Percentiles rank a stretch among this genome's conserved stretches.
Evolutionary conservation across 2,797 vertebrate genomes (phyloP).

Genomic region (Darevskia nairensis): DNA sequence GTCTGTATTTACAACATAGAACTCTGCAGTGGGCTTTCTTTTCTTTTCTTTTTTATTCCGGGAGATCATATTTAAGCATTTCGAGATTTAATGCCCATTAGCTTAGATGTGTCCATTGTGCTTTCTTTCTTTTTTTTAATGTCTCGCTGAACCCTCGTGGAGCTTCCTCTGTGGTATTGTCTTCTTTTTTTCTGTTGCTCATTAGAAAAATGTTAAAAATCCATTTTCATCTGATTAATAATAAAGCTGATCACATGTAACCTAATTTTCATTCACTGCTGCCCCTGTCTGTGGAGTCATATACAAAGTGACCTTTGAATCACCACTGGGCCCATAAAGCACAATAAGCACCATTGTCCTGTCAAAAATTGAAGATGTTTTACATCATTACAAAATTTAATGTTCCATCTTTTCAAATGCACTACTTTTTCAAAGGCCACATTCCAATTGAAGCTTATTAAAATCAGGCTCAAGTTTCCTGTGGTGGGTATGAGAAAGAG

Average conservation of each 20-base stretch:
- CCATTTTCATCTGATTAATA: slow-evolving; percentile 99
- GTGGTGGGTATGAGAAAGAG: slow-evolving; percentile 93
- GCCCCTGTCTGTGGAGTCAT: slow-evolving; percentile 95
- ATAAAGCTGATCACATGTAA: slow-evolving; percentile 99
- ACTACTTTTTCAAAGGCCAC: slow-evolving; percentile 95
- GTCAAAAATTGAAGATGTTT: slow-evolving; percentile 95
- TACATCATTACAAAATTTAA: slow-evolving; percentile 97
- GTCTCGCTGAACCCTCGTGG: slow-evolving; percentile 67
- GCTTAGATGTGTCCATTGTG: slow-evolving; percentile 66
- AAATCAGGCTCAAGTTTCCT: slow-evolving; percentile 95
- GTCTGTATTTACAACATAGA: slow-evolving; percentile 74
- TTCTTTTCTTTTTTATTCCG: slow-evolving; percentile 69
- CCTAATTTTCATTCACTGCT: slow-evolving; percentile 98
- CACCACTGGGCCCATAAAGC: slow-evolving; percentile 91
- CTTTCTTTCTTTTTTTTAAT: slow-evolving; percentile 35
- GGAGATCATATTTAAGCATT: slow-evolving; percentile 76
- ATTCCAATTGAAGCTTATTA: slow-evolving; percentile 95
- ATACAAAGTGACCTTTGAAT: slow-evolving; percentile 98
- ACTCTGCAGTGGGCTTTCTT: slow-evolving; percentile 64
- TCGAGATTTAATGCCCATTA: slow-evolving; percentile 73
- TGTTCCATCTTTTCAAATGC: slow-evolving; percentile 92
- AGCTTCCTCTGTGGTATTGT: slow-evolving; percentile 83
- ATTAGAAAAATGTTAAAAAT: slow-evolving; percentile 95
- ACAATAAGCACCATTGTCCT: slow-evolving; percentile 98
- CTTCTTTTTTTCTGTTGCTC: slow-evolving; percentile 86